phyloP scores from a whole-genome alignment of 2,113 vertebrate species.

The Diadophis punctatus region DNA sequence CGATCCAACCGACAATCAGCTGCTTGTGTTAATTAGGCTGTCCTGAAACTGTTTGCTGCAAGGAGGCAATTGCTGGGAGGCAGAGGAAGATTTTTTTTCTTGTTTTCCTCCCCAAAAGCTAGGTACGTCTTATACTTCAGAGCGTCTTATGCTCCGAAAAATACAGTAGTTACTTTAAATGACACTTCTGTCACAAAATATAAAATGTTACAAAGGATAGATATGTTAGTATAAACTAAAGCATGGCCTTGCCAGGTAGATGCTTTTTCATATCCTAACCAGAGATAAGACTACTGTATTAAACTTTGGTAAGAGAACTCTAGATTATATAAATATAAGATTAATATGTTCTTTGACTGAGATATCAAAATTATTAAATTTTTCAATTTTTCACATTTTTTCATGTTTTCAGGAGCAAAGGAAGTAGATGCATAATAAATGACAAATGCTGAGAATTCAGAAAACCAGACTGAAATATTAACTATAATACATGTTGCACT shows the following conservation, averaged over 20 bases:
- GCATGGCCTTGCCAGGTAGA: neutral
- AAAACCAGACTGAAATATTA: neutral
- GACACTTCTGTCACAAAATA: neutral
- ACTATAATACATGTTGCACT: neutral
- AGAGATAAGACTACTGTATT: neutral
- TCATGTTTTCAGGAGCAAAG: neutral
- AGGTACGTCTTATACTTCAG: no score
- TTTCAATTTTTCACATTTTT: neutral
- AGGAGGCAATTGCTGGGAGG: no score
- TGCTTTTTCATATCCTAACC: neutral
- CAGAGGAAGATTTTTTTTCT: no score
- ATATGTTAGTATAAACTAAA: neutral
- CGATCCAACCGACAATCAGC: no score
- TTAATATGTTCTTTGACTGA: neutral
- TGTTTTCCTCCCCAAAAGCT: no score
- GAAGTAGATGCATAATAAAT: neutral
- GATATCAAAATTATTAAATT: constrained; percentile 12
- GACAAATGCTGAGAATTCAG: constrained; percentile 3
- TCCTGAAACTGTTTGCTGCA: no score
- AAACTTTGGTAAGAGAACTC: neutral
- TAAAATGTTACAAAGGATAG: neutral
- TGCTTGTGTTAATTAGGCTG: no score
- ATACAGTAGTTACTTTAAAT: neutral
- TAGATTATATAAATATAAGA: neutral
- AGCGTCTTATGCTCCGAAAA: no score